These are phyloP conservation scores for Caiman crocodilus DNA, from an alignment of 2,797 vertebrate species.

Conservation along the genomic window DNA sequence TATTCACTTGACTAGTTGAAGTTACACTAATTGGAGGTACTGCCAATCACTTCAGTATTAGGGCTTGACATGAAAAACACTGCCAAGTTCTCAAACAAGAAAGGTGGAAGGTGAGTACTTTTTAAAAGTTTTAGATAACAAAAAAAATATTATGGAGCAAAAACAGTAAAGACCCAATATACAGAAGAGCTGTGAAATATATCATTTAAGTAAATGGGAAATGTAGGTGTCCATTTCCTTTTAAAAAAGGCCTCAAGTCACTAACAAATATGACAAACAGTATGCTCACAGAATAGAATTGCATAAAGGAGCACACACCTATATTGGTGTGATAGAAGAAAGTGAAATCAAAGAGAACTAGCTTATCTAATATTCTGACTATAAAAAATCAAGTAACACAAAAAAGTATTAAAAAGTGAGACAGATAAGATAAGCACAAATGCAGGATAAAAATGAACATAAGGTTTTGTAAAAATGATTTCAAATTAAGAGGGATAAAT, in stretches of 20 bases:
- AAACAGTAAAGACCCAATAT: slow-evolving; percentile 3
- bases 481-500: not conserved
- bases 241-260: not conserved
- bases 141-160: slow-evolving; percentile 27
- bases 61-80: slow-evolving; percentile 39
- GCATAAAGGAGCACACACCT: not conserved
- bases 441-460: not conserved
- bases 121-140: slow-evolving; percentile 29
- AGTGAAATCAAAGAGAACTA: not conserved
- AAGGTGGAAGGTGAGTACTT: slow-evolving; percentile 42
- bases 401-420: not conserved
- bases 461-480: not conserved
- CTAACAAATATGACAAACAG: slow-evolving; percentile 17
- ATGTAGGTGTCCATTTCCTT: not conserved
- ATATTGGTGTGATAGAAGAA: not conserved
- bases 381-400: not conserved
- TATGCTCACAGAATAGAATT: not conserved
- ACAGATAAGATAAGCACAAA: not conserved
- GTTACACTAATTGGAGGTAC: slow-evolving; percentile 71
- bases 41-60: slow-evolving; percentile 56
- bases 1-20: slow-evolving; percentile 58
- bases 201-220: slow-evolving; percentile 4
- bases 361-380: not conserved
- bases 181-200: slow-evolving; percentile 2
- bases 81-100: slow-evolving; percentile 33